Percentiles rank a stretch among this genome's conserved stretches.
phyloP scores from a whole-genome alignment of 2,113 vertebrate species.

The Cololabis saira region DNA sequence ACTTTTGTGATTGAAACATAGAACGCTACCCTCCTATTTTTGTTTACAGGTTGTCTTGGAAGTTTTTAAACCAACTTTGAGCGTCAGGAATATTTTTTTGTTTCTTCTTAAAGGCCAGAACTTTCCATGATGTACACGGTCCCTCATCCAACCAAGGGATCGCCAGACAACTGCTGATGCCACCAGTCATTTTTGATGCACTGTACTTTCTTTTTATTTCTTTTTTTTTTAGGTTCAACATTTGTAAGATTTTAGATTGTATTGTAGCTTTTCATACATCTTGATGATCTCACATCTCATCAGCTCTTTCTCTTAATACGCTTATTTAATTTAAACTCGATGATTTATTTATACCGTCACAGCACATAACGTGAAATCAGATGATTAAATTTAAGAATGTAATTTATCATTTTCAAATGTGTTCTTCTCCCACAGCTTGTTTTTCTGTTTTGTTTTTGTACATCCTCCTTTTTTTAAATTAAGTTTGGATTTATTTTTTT shows the following conservation, averaged over 20 bases:
- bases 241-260: conserved; percentile 40
- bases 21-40: conserved; percentile 36
- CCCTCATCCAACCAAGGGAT: conserved; percentile 31
- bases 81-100: conserved; percentile 16
- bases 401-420: conserved; percentile 74
- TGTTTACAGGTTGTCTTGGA: conserved; percentile 53
- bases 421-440: conserved; percentile 47
- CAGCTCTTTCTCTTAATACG: conserved; percentile 56
- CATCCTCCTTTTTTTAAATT: conserved; percentile 5
- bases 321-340: conserved; percentile 82
- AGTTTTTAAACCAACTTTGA: background rate
- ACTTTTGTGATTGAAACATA: conserved; percentile 52
- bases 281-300: conserved; percentile 33
- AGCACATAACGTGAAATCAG: conserved; percentile 79
- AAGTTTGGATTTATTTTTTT: conserved; percentile 1
- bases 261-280: conserved; percentile 41
- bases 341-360: conserved; percentile 83
- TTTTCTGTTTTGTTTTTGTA: conserved; percentile 41
- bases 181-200: conserved; percentile 77
- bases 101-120: conserved; percentile 25
- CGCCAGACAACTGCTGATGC: conserved; percentile 39
- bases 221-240: conserved; percentile 20
- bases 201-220: conserved; percentile 70
- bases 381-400: conserved; percentile 75
- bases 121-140: conserved; percentile 15